phyloP scores from a whole-genome alignment of 2,797 vertebrate genomes.

The Myotis planiceps region DNA sequence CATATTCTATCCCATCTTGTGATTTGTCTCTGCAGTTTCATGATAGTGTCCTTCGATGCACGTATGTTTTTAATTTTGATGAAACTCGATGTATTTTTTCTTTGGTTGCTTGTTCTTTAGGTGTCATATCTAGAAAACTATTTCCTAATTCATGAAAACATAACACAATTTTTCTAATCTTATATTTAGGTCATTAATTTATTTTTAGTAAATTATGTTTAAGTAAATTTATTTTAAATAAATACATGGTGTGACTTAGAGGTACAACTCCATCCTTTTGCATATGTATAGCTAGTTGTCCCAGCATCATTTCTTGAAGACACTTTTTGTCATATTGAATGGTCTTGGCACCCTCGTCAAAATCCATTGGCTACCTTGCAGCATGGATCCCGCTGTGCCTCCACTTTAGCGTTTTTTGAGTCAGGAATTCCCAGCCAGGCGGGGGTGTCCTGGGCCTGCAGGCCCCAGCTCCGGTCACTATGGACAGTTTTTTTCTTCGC shows the following conservation, averaged over 20 bases:
- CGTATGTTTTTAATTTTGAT: neutral
- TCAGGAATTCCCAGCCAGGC: neutral
- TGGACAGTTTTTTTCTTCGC: slow-evolving; percentile 82
- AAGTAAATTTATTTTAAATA: neutral
- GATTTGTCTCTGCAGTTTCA: no score
- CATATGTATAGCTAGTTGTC: no score
- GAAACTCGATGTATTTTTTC: neutral
- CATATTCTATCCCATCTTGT: neutral
- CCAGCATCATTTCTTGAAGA: no score
- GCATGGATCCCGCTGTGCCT: accelerated
- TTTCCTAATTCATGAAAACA: neutral
- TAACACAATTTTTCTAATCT: neutral
- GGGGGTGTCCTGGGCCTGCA: neutral
- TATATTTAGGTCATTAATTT: no score
- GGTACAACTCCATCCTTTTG: neutral
- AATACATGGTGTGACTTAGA: neutral
- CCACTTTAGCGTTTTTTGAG: no score
- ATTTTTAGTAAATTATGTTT: neutral
- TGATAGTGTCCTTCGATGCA: neutral
- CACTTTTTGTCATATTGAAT: no score
- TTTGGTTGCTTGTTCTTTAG: neutral
- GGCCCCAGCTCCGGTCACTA: slow-evolving; percentile 49
- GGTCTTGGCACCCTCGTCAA: no score
- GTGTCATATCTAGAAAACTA: neutral
- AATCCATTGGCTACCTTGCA: no score